Percentiles rank a stretch among this genome's conserved stretches.
These are phyloP conservation scores for Perca fluviatilis DNA, from an alignment of 2,113 vertebrate genomes.

Conservation along the genomic window DNA sequence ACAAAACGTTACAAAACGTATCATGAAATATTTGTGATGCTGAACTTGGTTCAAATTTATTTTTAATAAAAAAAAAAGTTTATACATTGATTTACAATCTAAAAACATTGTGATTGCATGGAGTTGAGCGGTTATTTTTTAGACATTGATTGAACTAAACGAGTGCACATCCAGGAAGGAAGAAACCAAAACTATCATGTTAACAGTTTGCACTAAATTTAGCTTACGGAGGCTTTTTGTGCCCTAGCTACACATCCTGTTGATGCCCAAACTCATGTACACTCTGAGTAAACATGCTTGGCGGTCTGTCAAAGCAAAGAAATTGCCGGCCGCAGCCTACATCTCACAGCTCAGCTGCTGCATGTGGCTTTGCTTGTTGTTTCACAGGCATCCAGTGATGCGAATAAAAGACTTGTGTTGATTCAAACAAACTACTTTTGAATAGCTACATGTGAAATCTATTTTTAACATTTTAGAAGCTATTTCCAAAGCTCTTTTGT, in stretches of 20 bases:
- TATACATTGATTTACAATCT: background rate
- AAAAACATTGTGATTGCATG: background rate
- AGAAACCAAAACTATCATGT: background rate
- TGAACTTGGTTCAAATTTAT: background rate
- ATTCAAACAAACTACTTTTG: background rate
- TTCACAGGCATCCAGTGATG: background rate
- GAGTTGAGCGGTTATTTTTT: background rate
- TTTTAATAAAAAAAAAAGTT: background rate
- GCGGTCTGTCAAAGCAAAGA: conserved; percentile 38
- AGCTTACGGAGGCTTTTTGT: background rate
- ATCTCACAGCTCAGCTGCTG: conserved; percentile 4
- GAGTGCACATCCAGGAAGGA: background rate
- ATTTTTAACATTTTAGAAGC: background rate
- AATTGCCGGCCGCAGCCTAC: conserved; percentile 48
- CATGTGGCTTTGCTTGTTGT: conserved; percentile 30
- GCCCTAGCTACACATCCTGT: conserved; percentile 59
- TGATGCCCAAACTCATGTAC: background rate
- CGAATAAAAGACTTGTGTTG: background rate
- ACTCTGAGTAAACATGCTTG: conserved; percentile 43
- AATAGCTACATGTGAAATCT: background rate
- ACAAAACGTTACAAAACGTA: background rate
- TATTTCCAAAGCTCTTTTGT: background rate
- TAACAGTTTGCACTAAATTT: conserved; percentile 29
- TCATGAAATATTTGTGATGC: background rate
- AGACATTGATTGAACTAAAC: background rate